A percentile compares a stretch with the other conserved stretches of the same genome.
phyloP scores from a whole-genome alignment of 37 sponge, comb jelly and placozoan genomes.

The Halisarca cf. caerulea region DNA sequence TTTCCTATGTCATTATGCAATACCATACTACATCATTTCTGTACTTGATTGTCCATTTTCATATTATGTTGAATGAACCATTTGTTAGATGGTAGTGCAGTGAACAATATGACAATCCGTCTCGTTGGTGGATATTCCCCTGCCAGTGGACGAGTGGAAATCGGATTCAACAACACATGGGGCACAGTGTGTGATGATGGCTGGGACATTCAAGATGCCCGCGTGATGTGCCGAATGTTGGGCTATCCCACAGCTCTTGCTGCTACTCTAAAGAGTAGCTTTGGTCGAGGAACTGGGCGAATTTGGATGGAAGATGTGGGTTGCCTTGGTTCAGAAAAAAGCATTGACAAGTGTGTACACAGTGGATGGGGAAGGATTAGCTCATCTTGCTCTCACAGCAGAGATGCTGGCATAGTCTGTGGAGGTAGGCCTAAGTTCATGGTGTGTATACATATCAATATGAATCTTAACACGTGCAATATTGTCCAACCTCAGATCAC shows the following conservation, averaged over 20 bases:
- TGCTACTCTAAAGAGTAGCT: background rate
- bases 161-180: background rate
- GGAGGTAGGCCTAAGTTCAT: background rate
- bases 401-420: conserved; percentile 8
- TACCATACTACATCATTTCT: no score
- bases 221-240: background rate
- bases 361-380: background rate
- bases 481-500: no score
- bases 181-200: background rate
- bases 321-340: background rate
- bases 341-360: background rate
- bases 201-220: background rate
- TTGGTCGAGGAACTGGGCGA: background rate
- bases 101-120: background rate
- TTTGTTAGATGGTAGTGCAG: no score
- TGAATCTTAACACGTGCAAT: no score
- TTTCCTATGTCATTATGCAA: no score
- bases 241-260: conserved; percentile 3
- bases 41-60: no score
- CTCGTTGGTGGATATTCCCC: background rate
- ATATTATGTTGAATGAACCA: no score
- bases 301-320: background rate
- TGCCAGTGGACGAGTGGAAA: background rate
- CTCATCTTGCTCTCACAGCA: background rate
- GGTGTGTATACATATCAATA: no score